Percentiles rank a stretch among this genome's conserved stretches.
These are phyloP conservation scores for Sisyra terminalis DNA, from an alignment of 2,888 invertebrate species.

Conservation along the genomic window DNA sequence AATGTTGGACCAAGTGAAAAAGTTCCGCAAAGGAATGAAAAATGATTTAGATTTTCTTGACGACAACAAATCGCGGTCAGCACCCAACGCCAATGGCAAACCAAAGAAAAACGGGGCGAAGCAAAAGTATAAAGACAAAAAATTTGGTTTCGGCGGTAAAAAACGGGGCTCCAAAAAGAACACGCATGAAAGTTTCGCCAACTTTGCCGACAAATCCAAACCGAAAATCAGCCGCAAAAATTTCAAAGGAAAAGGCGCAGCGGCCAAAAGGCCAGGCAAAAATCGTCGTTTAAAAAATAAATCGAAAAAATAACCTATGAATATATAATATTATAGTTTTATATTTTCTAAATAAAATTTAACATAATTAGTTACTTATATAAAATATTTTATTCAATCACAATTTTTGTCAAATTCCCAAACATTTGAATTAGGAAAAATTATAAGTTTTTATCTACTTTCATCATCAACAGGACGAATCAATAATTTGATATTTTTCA, in stretches of 20 bases:
- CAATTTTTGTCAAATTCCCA: no score
- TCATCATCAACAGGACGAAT: constrained; percentile 24
- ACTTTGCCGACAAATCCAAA: constrained; percentile 37
- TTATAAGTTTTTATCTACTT: not conserved
- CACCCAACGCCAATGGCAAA: constrained; percentile 18
- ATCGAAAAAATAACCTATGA: constrained; percentile 5
- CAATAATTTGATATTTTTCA: constrained; percentile 25
- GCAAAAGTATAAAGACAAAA: constrained; percentile 58
- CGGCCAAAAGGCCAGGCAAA: constrained; percentile 27
- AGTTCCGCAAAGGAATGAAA: constrained; percentile 73
- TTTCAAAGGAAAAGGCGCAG: constrained; percentile 13
- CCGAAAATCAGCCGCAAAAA: constrained; percentile 18
- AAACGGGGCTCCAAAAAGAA: constrained; percentile 82
- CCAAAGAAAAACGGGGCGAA: constrained; percentile 29
- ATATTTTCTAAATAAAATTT: no score
- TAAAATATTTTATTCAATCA: no score
- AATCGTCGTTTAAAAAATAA: constrained; percentile 29
- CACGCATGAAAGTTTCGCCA: constrained; percentile 60
- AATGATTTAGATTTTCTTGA: constrained; percentile 69
- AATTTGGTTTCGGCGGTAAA: constrained; percentile 91
- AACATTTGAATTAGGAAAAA: no score
- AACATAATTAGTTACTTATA: no score
- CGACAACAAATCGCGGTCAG: constrained; percentile 30
- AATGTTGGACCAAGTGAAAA: constrained; percentile 82
- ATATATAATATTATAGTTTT: no score